Base-by-base conservation (phyloP, 2,113 vertebrate genomes). In the Pontoporia blainvillei region DNA sequence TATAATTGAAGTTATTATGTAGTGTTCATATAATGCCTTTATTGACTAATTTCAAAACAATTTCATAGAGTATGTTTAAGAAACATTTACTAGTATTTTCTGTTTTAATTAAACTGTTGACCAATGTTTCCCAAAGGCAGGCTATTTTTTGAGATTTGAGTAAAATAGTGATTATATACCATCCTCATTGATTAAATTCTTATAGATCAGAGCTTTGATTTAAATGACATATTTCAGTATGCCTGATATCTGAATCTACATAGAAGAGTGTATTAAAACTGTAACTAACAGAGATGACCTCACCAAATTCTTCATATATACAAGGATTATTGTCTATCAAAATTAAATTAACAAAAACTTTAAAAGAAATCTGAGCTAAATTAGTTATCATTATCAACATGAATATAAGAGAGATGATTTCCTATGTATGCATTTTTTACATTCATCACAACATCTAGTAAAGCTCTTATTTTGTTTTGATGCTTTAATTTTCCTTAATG, bases 401-500 rank as follows among this genome's bases (percentile, higher is more conserved):
- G 14, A 93, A 86, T 75, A 96, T 96, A 97, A 96, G 4, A 76
- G 31, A 2, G 15, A 49, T 90, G 6, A 3, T 91, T 96, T 94
- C 44, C 0, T 13, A 9, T 57, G 2, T 44, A 21, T 86, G 4
- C 0, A 88, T 36, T 62, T 96, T 46, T 95, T 89, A 44, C 5
- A 59, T 64, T 96, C 82, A 96, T 96, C 84, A 87, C 93, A 95
- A 41, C 6, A 79, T 91, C 13, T 88, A n/a, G 6, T 39, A 67
- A 31, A n/a, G 29, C 5, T 4, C 75, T 96, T 84, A 61, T 83
- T 5, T 92, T 95, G 5, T 82, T 92, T 23, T 83, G 52, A 95
- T 36, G 17, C 17, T 96, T 95, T 89, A 27, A 89, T 95, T 98
- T 97, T 61, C 31, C 95, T 97, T 96, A 91, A 72, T 92, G 5